Evolutionary conservation across 1,140 invertebrate species (phyloP), one percentile per base, ranked within the genome.

Genomic region (Mylabris phalerata): DNA sequence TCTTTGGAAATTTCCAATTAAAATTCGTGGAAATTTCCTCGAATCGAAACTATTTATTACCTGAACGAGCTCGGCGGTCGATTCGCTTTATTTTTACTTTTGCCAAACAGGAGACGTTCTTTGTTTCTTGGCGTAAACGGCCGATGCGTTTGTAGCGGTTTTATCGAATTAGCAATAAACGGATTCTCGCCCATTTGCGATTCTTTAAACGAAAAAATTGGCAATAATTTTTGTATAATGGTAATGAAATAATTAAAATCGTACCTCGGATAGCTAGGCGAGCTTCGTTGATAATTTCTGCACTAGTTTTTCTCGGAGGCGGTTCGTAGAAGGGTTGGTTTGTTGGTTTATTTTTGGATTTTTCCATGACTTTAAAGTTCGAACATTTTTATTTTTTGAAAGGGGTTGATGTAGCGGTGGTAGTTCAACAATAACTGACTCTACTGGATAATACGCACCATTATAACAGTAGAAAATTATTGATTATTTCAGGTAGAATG

Each of bases 71-170:
- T 90, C 1, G 89, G 86, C 13, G 90, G 89, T 57, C 90, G 73
- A 50, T 83, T 81, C 24, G 79, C 74, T 61, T 76, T 66, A 48
- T 74, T 70, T 32, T 78, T 75, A 3, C 9, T 42, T 57, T 79
- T 79, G 46, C 85, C 85, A 75, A 88, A 86, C 7, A 90, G 75
- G 3, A 83, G 82, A 47, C 89, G 76, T 55, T 88, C 83, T 27
- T 85, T 82, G 52, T 90, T 88, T 25, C 85, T 77, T 5, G 89
- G 89, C 7, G 90, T 92, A 67, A 88, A 90, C 3, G 90, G 90
- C 27, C 90, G 77, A 56, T 86, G 82, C 0, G 88, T 90, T 66
- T 84, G 81, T 41, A 89, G 76, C 10, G 73, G 73, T 61, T 71
- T 71, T 2, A 74, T 69, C 19, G 65, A 56, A 19, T 67, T 65